Evolutionary conservation across 1,140 invertebrate genomes (phyloP).

Genomic region (Matsumurasca onukii): DNA sequence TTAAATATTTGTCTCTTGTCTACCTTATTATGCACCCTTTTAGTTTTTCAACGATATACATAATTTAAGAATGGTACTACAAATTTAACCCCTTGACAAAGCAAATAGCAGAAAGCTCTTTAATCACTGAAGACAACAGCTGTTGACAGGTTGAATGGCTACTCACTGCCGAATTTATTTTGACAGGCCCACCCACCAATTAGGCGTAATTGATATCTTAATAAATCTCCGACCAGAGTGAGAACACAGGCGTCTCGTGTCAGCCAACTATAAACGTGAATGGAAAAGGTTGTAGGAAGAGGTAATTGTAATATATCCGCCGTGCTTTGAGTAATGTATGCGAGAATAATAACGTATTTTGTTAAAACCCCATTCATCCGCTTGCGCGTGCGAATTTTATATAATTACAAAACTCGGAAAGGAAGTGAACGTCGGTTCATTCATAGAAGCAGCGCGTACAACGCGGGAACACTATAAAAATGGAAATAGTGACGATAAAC

Average conservation of each 20-base stretch:
- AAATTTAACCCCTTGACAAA: no score
- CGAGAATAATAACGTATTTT: slow-evolving; percentile 23
- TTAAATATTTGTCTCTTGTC: no score
- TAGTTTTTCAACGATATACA: no score
- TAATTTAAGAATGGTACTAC: no score
- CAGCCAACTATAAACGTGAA: slow-evolving; percentile 15
- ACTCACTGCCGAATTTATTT: slow-evolving; percentile 25
- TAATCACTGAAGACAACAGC: no score
- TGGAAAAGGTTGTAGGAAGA: slow-evolving; percentile 22
- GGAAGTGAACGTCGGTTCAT: slow-evolving; percentile 3
- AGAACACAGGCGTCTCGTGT: slow-evolving; percentile 18
- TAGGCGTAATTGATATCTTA: slow-evolving; percentile 5
- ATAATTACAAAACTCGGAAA: slow-evolving; percentile 5
- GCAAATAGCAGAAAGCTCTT: no score
- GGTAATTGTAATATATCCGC: slow-evolving; percentile 19
- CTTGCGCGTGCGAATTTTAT: slow-evolving; percentile 23
- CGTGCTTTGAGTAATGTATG: slow-evolving; percentile 18
- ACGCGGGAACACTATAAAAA: not conserved
- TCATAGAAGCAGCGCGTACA: not conserved
- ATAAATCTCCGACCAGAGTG: not conserved
- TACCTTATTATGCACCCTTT: no score
- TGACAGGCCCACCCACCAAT: not conserved
- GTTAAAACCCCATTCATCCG: slow-evolving; percentile 25
- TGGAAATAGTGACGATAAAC: no score
- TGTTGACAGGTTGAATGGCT: no score